Conservation (phyloP, 1,140 invertebrate species). For the Eciton burchellii region DNA sequence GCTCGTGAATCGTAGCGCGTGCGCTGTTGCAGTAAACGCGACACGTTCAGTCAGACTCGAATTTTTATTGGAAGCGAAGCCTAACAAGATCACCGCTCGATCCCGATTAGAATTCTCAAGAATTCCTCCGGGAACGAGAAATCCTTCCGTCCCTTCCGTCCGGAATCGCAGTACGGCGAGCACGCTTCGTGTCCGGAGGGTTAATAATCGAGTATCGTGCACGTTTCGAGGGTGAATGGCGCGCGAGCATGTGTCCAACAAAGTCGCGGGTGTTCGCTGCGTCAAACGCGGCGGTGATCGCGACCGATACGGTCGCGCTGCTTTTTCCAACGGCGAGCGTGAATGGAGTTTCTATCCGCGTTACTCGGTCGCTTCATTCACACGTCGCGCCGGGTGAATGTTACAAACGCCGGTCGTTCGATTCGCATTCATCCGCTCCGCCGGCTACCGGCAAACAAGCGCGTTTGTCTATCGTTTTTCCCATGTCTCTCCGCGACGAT, state of each 20-base stretch:
- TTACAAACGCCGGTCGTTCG: too few species aligned
- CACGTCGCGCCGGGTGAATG: slow-evolving; percentile 44
- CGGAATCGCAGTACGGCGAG: too few species aligned
- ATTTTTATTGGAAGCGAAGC: too few species aligned
- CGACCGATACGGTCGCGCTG: slow-evolving; percentile 48
- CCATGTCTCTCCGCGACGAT: slow-evolving; percentile 1
- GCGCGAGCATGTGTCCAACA: slow-evolving; percentile 39
- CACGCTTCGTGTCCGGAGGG: neutral
- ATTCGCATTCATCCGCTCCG: slow-evolving; percentile 61
- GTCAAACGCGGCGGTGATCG: slow-evolving; percentile 35
- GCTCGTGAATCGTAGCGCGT: too few species aligned
- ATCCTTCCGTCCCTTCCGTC: too few species aligned
- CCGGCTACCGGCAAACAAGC: neutral
- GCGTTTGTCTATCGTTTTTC: slow-evolving; percentile 24
- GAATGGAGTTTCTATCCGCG: slow-evolving; percentile 68
- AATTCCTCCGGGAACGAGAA: too few species aligned
- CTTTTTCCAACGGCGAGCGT: slow-evolving; percentile 53
- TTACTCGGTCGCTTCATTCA: slow-evolving; percentile 66
- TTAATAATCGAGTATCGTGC: slow-evolving; percentile 35
- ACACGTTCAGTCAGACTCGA: too few species aligned
- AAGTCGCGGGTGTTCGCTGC: slow-evolving; percentile 58
- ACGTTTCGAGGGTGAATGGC: neutral
- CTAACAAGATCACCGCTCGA: too few species aligned
- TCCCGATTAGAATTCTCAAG: too few species aligned
- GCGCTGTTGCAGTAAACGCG: too few species aligned